Percentiles rank a stretch among this genome's conserved stretches.
phyloP scores from a whole-genome alignment of 1,140 invertebrate genomes.

The Drosophila takahashii region DNA sequence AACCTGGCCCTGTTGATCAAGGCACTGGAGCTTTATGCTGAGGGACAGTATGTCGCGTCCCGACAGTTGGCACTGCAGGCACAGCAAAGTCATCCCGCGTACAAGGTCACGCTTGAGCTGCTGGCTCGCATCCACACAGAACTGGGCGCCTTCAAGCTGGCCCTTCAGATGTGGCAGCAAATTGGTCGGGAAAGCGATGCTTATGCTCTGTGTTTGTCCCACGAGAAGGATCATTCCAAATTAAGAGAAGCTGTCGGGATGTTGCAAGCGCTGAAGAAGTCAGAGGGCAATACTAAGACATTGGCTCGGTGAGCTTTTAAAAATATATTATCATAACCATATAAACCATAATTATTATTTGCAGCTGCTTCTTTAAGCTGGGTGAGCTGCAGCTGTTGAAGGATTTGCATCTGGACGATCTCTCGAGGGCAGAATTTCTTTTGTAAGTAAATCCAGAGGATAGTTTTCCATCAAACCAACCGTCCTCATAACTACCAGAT shows the following conservation, averaged over 20 bases:
- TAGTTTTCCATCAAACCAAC: not conserved
- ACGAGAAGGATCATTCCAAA: conserved; percentile 39
- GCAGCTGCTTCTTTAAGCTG: conserved; percentile 64
- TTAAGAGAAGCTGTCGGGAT: conserved; percentile 50
- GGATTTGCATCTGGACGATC: conserved; percentile 40
- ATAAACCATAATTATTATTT: not conserved
- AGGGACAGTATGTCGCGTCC: conserved; percentile 86
- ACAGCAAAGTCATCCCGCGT: conserved; percentile 55
- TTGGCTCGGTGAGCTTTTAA: conserved; percentile 49
- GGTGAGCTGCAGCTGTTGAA: conserved; percentile 44
- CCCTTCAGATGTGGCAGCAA: conserved; percentile 56
- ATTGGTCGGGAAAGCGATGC: conserved; percentile 34
- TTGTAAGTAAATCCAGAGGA: conserved; percentile 35
- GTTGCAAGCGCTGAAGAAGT: conserved; percentile 11
- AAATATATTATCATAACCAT: not conserved
- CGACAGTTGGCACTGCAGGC: conserved; percentile 85
- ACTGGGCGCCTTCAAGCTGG: conserved; percentile 79
- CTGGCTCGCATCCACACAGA: conserved; percentile 68
- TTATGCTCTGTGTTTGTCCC: conserved; percentile 63
- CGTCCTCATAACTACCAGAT: conserved; percentile 16
- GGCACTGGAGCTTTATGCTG: conserved; percentile 86
- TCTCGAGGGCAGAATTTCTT: conserved; percentile 61
- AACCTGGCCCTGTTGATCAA: conserved; percentile 87
- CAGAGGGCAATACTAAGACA: conserved; percentile 21
- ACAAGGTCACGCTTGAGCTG: conserved; percentile 55